Percentiles rank a stretch among this genome's conserved stretches.
These are phyloP conservation scores for Drosophila subobscura DNA, from an alignment of 1,140 invertebrate genomes.

Conservation along the genomic window DNA sequence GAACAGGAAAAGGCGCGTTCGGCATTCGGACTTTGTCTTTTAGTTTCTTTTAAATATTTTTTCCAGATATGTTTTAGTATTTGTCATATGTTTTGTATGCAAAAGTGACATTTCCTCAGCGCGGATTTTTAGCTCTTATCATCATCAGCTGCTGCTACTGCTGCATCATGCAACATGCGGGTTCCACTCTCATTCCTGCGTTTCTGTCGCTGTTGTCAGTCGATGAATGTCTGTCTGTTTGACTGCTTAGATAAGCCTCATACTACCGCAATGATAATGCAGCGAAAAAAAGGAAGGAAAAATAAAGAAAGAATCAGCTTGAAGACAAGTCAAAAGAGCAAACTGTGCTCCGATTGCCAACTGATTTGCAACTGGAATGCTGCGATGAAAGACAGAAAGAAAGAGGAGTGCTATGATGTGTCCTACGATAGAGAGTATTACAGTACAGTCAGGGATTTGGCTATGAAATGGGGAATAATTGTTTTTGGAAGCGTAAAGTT, in stretches of 20 bases:
- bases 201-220: slow-evolving; percentile 19
- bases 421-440: neutral
- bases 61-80: slow-evolving; percentile 19
- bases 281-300: slow-evolving; percentile 13
- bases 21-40: slow-evolving; percentile 68
- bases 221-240: slow-evolving; percentile 25
- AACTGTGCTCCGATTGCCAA: slow-evolving; percentile 65
- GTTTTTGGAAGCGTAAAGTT: neutral
- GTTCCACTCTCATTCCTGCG: slow-evolving; percentile 4
- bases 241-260: slow-evolving; percentile 25
- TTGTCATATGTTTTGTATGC: slow-evolving; percentile 63
- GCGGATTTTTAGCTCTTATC: slow-evolving; percentile 55
- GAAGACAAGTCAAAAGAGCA: slow-evolving; percentile 64
- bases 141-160: slow-evolving; percentile 30
- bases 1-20: slow-evolving; percentile 65
- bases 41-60: slow-evolving; percentile 21
- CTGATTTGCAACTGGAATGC: slow-evolving; percentile 24
- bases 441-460: too few species aligned
- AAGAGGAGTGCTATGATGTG: neutral
- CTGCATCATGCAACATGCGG: slow-evolving; percentile 24
- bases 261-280: slow-evolving; percentile 45
- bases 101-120: slow-evolving; percentile 73
- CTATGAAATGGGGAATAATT: neutral
- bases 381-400: neutral
- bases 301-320: too few species aligned